Evolutionary conservation across 2,888 invertebrate genomes (phyloP), one percentile per base, ranked within the genome.

Genomic region (Hypena proboscidalis): DNA sequence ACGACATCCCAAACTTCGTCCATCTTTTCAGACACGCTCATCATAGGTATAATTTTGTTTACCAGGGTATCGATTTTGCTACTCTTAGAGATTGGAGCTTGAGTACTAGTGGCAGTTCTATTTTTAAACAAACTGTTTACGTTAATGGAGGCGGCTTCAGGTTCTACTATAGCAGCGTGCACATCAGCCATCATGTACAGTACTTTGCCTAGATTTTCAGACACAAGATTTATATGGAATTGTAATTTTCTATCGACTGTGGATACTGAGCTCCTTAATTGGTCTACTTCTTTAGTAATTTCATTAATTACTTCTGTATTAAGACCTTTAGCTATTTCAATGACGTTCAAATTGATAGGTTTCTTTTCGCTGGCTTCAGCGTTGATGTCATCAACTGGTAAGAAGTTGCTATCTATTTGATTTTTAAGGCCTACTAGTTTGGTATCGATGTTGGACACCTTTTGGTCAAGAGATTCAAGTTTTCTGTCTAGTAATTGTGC

Each of bases 1-100:
- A 97, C 96, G 2, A 97, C 96, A 74, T 96, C 95, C 97, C 97
- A 97, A 2, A 97, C 96, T 82, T 97, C 96, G 67, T 97, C 97
- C 96, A 97, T 97, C 83, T 97, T 97, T 74, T 96, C 96, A 0
- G 96, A 95, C 0, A 97, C 96, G 38, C 94, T 95, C 71, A 96
- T 94, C 88, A 97, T 96, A 0, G 97, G 97, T 57, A 94, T 94
- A 75, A 97, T 96, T 84, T 96, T 95, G 69, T 95, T 94, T 0
- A 95, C 95, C 17, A 97, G 91, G 2, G 93, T 94, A 81, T 97
- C 96, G 54, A 97, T 93, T 86, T 96, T 97, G 73, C 94, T 96
- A 7, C 92, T 91, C 67, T 93, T 93, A 7, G 92, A 77, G 4
- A 92, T 67, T 0, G 94, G 93, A 14, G 92, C 80, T n/a, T 91